phyloP scores from a whole-genome alignment of 2,888 invertebrate species.

The Cosmorhoe ocellata region DNA sequence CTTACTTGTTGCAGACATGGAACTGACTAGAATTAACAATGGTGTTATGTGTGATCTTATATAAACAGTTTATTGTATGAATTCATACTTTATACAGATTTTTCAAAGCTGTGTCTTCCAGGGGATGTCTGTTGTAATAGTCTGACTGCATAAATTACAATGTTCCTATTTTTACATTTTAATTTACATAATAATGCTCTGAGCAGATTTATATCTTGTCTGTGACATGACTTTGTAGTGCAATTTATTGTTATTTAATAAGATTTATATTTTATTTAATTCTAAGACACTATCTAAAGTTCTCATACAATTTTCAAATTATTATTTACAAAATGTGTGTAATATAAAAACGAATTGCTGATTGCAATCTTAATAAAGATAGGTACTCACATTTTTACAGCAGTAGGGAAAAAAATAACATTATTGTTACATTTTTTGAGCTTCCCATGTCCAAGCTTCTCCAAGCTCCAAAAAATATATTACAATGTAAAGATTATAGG shows the following conservation, averaged over 20 bases:
- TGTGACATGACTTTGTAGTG: constrained; percentile 46
- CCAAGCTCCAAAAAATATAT: too few species aligned
- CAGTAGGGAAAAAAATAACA: background rate
- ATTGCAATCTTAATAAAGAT: background rate
- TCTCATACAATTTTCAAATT: constrained; percentile 13
- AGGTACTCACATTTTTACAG: background rate
- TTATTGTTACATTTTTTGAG: too few species aligned
- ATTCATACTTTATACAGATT: constrained; percentile 53
- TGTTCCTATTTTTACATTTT: constrained; percentile 67
- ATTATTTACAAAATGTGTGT: constrained; percentile 18
- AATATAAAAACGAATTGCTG: constrained; percentile 7
- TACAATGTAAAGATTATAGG: too few species aligned
- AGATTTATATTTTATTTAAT: constrained; percentile 24
- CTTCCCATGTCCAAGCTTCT: too few species aligned
- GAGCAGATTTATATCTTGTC: constrained; percentile 58
- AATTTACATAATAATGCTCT: constrained; percentile 58
- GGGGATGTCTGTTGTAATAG: constrained; percentile 46
- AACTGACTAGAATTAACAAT: constrained; percentile 81
- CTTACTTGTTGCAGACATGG: constrained; percentile 81
- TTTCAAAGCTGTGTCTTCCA: constrained; percentile 66
- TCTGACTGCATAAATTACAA: constrained; percentile 43
- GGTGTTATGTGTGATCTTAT: constrained; percentile 62
- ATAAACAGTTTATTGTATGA: constrained; percentile 41
- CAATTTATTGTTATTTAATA: constrained; percentile 38
- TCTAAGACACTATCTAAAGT: constrained; percentile 7